Conservation (phyloP, 2,113 vertebrate species). For the Myiozetetes cayanensis region DNA sequence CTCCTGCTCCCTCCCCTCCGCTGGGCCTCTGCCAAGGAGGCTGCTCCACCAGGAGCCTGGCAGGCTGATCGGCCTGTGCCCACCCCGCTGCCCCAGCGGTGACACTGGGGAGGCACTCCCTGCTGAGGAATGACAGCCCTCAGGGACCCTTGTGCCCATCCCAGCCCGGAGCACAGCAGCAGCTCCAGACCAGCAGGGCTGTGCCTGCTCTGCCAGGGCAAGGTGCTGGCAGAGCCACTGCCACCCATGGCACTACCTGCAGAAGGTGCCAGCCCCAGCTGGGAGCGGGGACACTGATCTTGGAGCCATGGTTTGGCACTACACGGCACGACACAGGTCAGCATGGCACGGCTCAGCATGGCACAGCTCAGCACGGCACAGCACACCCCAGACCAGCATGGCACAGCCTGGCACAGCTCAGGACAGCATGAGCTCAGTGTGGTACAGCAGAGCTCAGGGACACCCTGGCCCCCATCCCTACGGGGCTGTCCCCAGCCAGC, state of each 20-base stretch:
- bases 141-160: neutral
- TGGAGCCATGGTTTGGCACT: fast-evolving
- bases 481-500: neutral
- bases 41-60: neutral
- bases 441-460: neutral
- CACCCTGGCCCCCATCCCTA: fast-evolving
- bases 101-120: neutral
- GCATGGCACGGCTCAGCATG: neutral
- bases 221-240: neutral
- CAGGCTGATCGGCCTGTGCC: neutral
- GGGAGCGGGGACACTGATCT: too few relatives aligned
- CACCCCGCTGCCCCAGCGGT: neutral
- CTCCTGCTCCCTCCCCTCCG: neutral
- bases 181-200: neutral
- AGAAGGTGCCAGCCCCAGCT: neutral
- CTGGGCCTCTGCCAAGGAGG: slow-evolving; percentile 10
- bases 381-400: neutral
- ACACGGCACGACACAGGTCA: neutral
- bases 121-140: fast-evolving
- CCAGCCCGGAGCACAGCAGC: fast-evolving
- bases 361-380: neutral
- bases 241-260: fast-evolving
- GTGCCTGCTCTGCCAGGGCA: neutral
- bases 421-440: fast-evolving
- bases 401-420: neutral